Evolutionary conservation across 2,113 vertebrate genomes (phyloP), one percentile per base, ranked within the genome.

Genomic region (Cricetomys ansorgei): DNA sequence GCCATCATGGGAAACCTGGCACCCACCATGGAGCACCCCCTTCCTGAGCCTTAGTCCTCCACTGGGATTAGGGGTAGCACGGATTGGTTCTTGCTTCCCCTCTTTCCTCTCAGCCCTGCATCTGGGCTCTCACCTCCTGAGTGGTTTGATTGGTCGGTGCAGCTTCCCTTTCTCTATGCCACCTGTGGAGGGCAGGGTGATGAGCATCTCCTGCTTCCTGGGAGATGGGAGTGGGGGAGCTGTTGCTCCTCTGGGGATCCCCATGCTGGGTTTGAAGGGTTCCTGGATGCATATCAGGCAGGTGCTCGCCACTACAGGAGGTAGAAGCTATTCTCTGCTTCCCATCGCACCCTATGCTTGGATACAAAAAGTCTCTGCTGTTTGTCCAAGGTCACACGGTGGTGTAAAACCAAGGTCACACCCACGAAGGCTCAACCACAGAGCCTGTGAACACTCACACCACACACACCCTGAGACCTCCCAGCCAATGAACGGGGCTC

Each of bases 241-340:
- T 5, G 8, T 27, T 2, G 31, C 10, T 9, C 15, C 43, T 43
- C 65, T 2, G 5, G 77, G 11, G 40, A 1, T 5, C 23, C 64
- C 2, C 0, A 0, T 1, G 37, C 43, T 31, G 12, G 48, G 16
- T 45, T 29, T 7, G 29, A 16, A 16, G 16, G 17, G 4, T 21
- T 12, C 45, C 43, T 4, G 0, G 43, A 27, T 23, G 50, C 12
- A 40, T 7, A 11, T 37, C 23, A n/a, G 80, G 53, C 76, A 7
- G 2, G 53, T 0, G 2, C 3, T 31, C 21, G 15, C 43, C 25
- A 11, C 45, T 8, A 0, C 3, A 0, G 0, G 0, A 23, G 40
- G 50, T 4, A 5, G 53, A 57, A 3, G 29, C 40, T 50, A 0
- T 25, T 43, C 43, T 48, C 53, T 7, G 10, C 45, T 17, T 53